A percentile compares a stretch with the other conserved stretches of the same genome.
These are phyloP conservation scores for Diarsia mendica DNA, from an alignment of 2,888 invertebrate species.

Conservation along the genomic window DNA sequence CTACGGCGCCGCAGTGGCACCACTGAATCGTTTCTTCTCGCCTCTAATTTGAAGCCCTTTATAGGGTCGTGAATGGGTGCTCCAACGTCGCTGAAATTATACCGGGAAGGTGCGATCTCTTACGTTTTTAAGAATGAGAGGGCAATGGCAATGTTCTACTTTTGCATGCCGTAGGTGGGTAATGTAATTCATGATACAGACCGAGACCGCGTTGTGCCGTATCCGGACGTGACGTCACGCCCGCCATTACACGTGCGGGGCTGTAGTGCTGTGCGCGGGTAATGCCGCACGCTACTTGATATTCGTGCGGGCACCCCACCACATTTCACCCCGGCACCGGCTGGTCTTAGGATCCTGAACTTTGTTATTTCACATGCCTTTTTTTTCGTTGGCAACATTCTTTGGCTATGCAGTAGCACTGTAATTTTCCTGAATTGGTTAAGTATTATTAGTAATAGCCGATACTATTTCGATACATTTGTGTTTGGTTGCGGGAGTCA, in stretches of 20 bases:
- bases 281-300: conserved; percentile 79
- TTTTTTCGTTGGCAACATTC: conserved; percentile 72
- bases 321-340: conserved; percentile 85
- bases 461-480: conserved; percentile 30
- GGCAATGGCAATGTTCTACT: conserved; percentile 62
- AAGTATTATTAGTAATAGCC: conserved; percentile 39
- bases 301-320: conserved; percentile 80
- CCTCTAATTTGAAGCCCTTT: background rate
- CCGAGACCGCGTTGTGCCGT: conserved; percentile 70
- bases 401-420: conserved; percentile 70
- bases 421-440: conserved; percentile 59
- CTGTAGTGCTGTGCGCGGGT: conserved; percentile 62
- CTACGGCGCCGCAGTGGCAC: background rate
- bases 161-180: conserved; percentile 69
- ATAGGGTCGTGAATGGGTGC: background rate
- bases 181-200: conserved; percentile 77
- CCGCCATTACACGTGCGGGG: conserved; percentile 77
- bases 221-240: conserved; percentile 82
- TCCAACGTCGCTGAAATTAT: conserved; percentile 10
- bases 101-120: conserved; percentile 1
- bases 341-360: conserved; percentile 81
- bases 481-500: conserved; percentile 12
- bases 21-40: background rate
- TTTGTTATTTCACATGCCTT: conserved; percentile 82
- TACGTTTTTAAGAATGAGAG: conserved; percentile 46